Evolutionary conservation across 1,140 invertebrate genomes (phyloP).

Genomic region (Drosophila pseudoananassae): DNA sequence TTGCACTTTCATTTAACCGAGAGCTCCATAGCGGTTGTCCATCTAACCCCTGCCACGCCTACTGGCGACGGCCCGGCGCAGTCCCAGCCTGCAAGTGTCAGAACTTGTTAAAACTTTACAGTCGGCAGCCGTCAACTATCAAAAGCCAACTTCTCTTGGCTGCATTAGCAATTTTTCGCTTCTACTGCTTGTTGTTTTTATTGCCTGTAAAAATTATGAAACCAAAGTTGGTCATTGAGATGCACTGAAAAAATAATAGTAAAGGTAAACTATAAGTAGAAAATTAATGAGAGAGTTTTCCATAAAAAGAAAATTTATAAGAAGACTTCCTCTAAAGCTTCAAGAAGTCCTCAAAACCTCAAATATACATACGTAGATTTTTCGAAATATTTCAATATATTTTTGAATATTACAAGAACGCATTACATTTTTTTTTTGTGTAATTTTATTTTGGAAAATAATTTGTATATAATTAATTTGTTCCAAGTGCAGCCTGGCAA

Average conservation of each 20-base stretch:
- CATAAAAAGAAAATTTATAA: not conserved
- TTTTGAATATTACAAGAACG: not conserved
- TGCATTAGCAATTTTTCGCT: constrained; percentile 54
- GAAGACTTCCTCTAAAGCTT: too few relatives aligned
- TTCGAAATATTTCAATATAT: too few relatives aligned
- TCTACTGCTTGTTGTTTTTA: constrained; percentile 32
- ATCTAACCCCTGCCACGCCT: constrained; percentile 21
- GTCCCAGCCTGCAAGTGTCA: constrained; percentile 69
- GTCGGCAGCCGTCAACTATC: constrained; percentile 69
- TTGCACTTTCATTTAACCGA: constrained; percentile 55
- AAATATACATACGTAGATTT: too few relatives aligned
- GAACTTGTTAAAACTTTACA: constrained; percentile 81
- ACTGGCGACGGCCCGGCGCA: not conserved
- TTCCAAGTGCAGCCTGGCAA: constrained; percentile 8
- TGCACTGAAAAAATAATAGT: not conserved
- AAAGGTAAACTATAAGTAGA: not conserved
- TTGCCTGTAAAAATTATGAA: constrained; percentile 68
- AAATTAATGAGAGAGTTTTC: not conserved
- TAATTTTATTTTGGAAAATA: not conserved
- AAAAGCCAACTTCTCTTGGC: constrained; percentile 42
- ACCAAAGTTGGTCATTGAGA: constrained; percentile 32
- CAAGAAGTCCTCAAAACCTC: too few relatives aligned
- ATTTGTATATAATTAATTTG: not conserved
- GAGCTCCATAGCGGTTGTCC: constrained; percentile 41
- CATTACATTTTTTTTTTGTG: not conserved